Evolutionary conservation across 2,888 invertebrate species (phyloP).

Genomic region (Elgonia sp.): DNA sequence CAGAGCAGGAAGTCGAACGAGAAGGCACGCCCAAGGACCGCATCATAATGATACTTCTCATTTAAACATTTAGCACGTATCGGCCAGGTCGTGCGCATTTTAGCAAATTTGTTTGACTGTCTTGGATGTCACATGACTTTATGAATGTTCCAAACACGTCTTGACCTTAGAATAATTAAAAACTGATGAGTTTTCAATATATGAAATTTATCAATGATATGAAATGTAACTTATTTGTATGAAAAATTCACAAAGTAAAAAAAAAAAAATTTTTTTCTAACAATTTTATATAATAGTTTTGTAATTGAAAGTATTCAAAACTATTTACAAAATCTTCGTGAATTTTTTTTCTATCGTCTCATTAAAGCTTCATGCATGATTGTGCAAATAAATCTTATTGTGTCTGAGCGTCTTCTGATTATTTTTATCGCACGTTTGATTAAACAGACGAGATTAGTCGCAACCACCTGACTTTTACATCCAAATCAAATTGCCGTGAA

Average conservation of each 20-base stretch:
- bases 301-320: too few relatives aligned
- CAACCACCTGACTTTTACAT: not conserved
- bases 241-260: too few relatives aligned
- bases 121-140: conserved; percentile 6
- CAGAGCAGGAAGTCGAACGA: conserved; percentile 55
- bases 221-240: too few relatives aligned
- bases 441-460: not conserved
- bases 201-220: too few relatives aligned
- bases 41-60: conserved; percentile 41
- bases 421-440: conserved; percentile 8
- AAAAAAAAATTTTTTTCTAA: too few relatives aligned
- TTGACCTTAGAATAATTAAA: conserved; percentile 44
- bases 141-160: conserved; percentile 18
- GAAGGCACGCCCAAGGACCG: conserved; percentile 56
- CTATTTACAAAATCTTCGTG: too few relatives aligned
- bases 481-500: conserved; percentile 1
- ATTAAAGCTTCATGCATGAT: too few relatives aligned
- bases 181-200: too few relatives aligned
- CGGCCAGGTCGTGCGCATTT: conserved; percentile 14
- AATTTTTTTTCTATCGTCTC: too few relatives aligned
- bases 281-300: too few relatives aligned
- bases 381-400: too few relatives aligned
- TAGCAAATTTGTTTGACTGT: not conserved
- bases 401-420: conserved; percentile 3
- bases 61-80: conserved; percentile 54